Conservation (phyloP, 2,888 invertebrate genomes). For the Adineta ricciae region DNA sequence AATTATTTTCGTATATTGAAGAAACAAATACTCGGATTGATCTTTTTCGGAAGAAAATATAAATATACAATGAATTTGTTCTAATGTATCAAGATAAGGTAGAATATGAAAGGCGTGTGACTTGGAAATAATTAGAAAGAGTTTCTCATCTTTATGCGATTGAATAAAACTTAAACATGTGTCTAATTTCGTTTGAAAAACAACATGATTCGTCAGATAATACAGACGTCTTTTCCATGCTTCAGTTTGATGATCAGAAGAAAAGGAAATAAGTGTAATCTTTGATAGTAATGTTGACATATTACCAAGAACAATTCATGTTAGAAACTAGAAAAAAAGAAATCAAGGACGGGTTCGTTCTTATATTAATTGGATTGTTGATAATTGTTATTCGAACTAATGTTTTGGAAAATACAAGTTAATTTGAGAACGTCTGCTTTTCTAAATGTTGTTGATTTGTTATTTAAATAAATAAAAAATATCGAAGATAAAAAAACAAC, state of each 20-base stretch:
- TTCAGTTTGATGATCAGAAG: neutral
- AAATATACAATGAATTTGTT: neutral
- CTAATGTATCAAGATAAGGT: neutral
- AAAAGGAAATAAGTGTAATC: too few relatives aligned
- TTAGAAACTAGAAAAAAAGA: too few relatives aligned
- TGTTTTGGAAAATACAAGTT: too few relatives aligned
- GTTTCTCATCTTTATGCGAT: neutral
- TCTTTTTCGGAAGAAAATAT: neutral
- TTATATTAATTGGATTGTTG: too few relatives aligned
- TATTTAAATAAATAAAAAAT: too few relatives aligned
- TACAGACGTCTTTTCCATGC: neutral
- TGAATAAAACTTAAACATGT: neutral
- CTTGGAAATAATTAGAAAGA: neutral
- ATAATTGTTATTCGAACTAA: too few relatives aligned
- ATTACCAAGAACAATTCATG: too few relatives aligned
- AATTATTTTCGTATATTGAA: neutral
- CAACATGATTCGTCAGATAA: neutral
- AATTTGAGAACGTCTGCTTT: too few relatives aligned
- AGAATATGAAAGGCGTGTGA: neutral
- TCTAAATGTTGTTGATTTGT: too few relatives aligned
- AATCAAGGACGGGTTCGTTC: too few relatives aligned
- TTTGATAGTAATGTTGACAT: too few relatives aligned
- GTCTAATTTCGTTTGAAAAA: neutral
- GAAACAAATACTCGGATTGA: neutral
- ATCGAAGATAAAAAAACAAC: too few relatives aligned